Conservation (phyloP, 2,113 vertebrate species). For the Mionectes macconnelli region DNA sequence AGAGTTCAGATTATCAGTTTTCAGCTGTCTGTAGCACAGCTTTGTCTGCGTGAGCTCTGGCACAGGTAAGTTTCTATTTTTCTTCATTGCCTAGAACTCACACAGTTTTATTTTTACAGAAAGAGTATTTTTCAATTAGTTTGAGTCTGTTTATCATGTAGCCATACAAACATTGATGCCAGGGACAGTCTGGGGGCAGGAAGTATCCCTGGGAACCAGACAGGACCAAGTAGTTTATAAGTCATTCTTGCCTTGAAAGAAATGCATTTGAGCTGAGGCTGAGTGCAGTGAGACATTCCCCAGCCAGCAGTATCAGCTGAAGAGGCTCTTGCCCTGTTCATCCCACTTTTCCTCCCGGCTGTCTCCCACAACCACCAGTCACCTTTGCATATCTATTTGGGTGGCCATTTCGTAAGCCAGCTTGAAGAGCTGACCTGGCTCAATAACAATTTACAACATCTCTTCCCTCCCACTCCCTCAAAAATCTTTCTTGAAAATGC, state of each 20-base stretch:
- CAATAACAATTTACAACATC: neutral
- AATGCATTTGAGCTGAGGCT: neutral
- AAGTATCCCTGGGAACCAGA: neutral
- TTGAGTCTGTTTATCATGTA: neutral
- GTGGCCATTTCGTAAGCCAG: neutral
- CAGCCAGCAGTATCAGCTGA: neutral
- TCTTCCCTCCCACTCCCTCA: neutral
- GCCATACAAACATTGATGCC: neutral
- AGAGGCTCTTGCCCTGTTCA: neutral
- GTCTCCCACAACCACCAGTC: neutral
- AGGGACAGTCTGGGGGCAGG: neutral
- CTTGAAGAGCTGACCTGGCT: neutral
- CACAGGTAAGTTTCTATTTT: neutral
- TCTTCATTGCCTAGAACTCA: neutral
- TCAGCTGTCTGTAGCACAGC: neutral
- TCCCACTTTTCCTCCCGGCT: neutral
- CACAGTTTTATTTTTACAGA: neutral
- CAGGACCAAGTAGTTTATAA: neutral
- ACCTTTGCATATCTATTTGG: neutral
- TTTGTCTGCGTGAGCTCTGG: neutral
- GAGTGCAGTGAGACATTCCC: neutral
- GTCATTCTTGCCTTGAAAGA: neutral
- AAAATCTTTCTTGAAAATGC: neutral
- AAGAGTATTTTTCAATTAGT: neutral
- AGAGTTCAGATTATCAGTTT: neutral